Percentiles rank a stretch among this genome's conserved stretches.
phyloP scores from a whole-genome alignment of 2,113 vertebrate genomes.

The Pantherophis guttatus region DNA sequence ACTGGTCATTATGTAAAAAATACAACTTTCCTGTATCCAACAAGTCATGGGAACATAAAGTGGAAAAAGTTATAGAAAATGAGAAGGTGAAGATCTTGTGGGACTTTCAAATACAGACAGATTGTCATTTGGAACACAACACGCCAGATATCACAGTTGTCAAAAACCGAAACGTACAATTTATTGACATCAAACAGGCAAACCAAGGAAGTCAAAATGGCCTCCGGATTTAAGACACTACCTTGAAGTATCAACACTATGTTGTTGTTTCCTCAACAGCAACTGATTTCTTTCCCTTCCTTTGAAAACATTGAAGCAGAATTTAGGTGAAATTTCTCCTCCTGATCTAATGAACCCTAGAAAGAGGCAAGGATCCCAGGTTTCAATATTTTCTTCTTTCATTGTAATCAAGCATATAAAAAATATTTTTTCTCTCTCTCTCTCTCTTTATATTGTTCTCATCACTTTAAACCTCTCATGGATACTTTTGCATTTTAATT shows the following conservation, averaged over 20 bases:
- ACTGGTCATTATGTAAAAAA: too few species aligned
- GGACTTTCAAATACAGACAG: too few species aligned
- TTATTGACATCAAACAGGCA: not conserved
- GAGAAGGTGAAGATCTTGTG: too few species aligned
- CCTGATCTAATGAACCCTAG: not conserved
- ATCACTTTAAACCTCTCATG: not conserved
- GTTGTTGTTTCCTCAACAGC: not conserved
- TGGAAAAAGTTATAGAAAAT: too few species aligned
- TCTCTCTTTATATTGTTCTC: not conserved
- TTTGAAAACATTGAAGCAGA: not conserved
- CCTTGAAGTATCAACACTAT: slow-evolving; percentile 14
- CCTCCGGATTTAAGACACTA: slow-evolving; percentile 6
- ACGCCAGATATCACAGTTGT: too few species aligned
- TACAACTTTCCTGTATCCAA: too few species aligned
- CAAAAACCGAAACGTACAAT: too few species aligned
- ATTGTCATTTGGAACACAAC: too few species aligned
- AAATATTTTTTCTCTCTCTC: not conserved
- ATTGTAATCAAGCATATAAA: not conserved
- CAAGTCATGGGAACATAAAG: too few species aligned
- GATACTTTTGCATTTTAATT: slow-evolving; percentile 27
- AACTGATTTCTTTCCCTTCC: not conserved
- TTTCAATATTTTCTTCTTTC: not conserved
- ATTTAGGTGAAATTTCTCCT: not conserved
- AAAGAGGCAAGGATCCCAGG: not conserved
- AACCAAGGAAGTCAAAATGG: not conserved